Conservation (phyloP, 1,140 invertebrate species). For the Uloborus diversus region DNA sequence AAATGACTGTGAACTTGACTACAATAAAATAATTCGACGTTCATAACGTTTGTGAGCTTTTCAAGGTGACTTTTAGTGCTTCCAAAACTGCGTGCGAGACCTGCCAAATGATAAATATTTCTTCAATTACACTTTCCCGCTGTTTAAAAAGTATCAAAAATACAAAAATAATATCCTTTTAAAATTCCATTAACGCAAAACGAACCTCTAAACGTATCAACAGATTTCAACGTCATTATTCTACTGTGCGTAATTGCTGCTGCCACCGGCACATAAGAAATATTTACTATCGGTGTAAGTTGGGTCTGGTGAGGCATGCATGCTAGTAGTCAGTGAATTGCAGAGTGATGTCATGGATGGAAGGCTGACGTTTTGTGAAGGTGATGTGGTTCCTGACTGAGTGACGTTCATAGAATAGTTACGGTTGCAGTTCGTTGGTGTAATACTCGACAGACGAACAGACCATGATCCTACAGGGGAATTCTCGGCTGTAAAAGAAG, state of each 20-base stretch:
- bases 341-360: conserved; percentile 34
- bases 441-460: neutral
- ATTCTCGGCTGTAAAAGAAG: neutral
- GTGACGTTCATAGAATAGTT: neutral
- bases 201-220: neutral
- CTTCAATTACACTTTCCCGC: too few relatives aligned
- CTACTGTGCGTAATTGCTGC: conserved; percentile 22
- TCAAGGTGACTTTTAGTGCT: too few relatives aligned
- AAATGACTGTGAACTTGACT: too few relatives aligned
- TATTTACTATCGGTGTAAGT: conserved; percentile 29
- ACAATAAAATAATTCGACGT: too few relatives aligned
- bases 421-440: conserved; percentile 14
- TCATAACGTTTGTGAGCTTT: too few relatives aligned
- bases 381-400: neutral
- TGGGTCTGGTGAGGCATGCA: neutral
- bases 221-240: neutral
- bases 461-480: conserved; percentile 9
- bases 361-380: neutral
- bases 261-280: conserved; percentile 16
- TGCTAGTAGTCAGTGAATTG: conserved; percentile 14
- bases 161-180: too few relatives aligned
- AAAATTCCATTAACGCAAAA: neutral
- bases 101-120: too few relatives aligned
- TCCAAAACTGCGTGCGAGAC: too few relatives aligned
- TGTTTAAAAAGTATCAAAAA: too few relatives aligned